phyloP scores from a whole-genome alignment of 2,888 invertebrate species.

The Amorpha juglandis region DNA sequence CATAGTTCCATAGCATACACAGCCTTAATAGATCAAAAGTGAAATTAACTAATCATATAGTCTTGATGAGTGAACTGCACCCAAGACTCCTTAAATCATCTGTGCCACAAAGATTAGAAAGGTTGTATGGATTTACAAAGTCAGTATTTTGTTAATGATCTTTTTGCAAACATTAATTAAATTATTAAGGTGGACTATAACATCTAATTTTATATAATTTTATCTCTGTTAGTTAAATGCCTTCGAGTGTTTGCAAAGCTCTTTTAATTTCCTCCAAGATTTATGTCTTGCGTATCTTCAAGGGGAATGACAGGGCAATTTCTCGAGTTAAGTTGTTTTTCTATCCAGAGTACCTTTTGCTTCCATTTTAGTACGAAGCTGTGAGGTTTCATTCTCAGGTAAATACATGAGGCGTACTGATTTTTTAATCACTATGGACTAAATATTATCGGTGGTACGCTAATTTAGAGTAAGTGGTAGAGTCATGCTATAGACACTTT shows the following conservation, averaged over 20 bases:
- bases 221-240: constrained; percentile 16
- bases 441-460: not conserved
- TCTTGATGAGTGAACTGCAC: too few relatives aligned
- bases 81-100: too few relatives aligned
- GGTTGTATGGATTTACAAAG: too few relatives aligned
- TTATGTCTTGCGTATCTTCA: constrained; percentile 16
- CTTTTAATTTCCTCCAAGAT: constrained; percentile 19
- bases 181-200: not conserved
- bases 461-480: too few relatives aligned
- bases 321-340: constrained; percentile 21
- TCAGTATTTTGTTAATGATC: too few relatives aligned
- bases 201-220: not conserved
- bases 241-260: not conserved
- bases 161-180: not conserved
- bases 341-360: constrained; percentile 2
- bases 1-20: too few relatives aligned
- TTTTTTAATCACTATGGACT: not conserved
- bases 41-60: too few relatives aligned
- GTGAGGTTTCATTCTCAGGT: not conserved
- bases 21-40: too few relatives aligned
- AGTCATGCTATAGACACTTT: too few relatives aligned
- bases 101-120: too few relatives aligned
- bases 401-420: not conserved
- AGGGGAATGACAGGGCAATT: constrained; percentile 26
- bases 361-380: constrained; percentile 21